phyloP scores from a whole-genome alignment of 2,888 invertebrate genomes.

The Sipha maydis region DNA sequence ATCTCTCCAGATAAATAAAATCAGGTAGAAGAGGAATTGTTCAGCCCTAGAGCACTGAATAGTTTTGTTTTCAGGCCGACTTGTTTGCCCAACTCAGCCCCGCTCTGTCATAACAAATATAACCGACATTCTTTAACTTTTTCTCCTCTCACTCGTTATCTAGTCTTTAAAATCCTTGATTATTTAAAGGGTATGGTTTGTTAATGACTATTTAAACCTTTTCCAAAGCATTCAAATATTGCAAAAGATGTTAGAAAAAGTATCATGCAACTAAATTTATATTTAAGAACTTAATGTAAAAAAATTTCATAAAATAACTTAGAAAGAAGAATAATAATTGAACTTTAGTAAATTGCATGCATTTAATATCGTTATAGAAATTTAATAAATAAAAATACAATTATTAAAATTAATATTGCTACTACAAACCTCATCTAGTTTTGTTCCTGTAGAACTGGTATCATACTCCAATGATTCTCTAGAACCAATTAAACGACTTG shows the following conservation, averaged over 20 bases:
- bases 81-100: conserved; percentile 68
- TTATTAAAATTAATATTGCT: conserved; percentile 56
- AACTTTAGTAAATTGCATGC: conserved; percentile 36
- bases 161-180: conserved; percentile 38
- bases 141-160: conserved; percentile 47
- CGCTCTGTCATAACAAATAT: conserved; percentile 65
- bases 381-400: conserved; percentile 65
- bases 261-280: neutral
- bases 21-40: conserved; percentile 67
- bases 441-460: conserved; percentile 67
- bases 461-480: conserved; percentile 80
- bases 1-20: conserved; percentile 54
- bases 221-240: conserved; percentile 25
- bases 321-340: conserved; percentile 18
- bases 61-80: conserved; percentile 86
- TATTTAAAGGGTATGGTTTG: neutral
- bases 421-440: conserved; percentile 79
- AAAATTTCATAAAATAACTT: conserved; percentile 15
- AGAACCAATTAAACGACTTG: conserved; percentile 72
- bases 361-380: conserved; percentile 63
- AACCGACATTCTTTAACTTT: conserved; percentile 59
- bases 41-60: conserved; percentile 81
- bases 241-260: conserved; percentile 12
- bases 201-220: neutral
- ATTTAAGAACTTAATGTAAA: neutral